Percentiles rank a stretch among this genome's conserved stretches.
These are phyloP conservation scores for Limnothrissa miodon DNA, from an alignment of 2,113 vertebrate species.

Conservation along the genomic window DNA sequence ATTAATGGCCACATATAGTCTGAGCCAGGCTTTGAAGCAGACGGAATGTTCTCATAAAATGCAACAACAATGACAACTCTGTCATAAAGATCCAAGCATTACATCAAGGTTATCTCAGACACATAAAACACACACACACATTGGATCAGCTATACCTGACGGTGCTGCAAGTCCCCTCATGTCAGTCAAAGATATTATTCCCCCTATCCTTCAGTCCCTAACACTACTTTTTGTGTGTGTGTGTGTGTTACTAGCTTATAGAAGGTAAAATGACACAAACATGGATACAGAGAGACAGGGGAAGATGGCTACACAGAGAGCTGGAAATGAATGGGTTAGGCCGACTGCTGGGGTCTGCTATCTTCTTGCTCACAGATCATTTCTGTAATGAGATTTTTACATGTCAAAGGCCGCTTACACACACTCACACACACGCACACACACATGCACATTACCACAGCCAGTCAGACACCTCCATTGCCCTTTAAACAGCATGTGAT, in stretches of 20 bases:
- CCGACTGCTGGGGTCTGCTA: not conserved
- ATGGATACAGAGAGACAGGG: not conserved
- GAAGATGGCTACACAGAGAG: not conserved
- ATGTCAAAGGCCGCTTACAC: constrained; percentile 12
- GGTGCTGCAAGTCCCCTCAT: not conserved
- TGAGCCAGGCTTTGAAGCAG: constrained; percentile 3
- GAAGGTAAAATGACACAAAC: not conserved
- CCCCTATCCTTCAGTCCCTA: not conserved
- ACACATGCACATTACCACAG: not conserved
- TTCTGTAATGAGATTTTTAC: constrained; percentile 8
- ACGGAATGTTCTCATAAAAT: constrained; percentile 12
- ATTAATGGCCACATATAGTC: not conserved
- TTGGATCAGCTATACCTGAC: not conserved
- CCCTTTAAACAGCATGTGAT: constrained; percentile 3
- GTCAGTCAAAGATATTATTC: constrained; percentile 3
- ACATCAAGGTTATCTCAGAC: constrained; percentile 1
- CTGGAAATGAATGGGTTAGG: not conserved
- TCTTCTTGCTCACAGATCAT: not conserved
- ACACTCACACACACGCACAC: constrained; percentile 15
- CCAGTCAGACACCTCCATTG: not conserved
- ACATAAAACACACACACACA: not conserved
- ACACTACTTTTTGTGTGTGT: not conserved
- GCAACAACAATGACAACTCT: constrained; percentile 7
- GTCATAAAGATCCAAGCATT: not conserved
- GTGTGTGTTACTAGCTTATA: not conserved